Percentiles rank a stretch among this genome's conserved stretches.
These are phyloP conservation scores for Rhynchopsitta pachyrhyncha DNA, from an alignment of 2,113 vertebrate species.

Conservation along the genomic window DNA sequence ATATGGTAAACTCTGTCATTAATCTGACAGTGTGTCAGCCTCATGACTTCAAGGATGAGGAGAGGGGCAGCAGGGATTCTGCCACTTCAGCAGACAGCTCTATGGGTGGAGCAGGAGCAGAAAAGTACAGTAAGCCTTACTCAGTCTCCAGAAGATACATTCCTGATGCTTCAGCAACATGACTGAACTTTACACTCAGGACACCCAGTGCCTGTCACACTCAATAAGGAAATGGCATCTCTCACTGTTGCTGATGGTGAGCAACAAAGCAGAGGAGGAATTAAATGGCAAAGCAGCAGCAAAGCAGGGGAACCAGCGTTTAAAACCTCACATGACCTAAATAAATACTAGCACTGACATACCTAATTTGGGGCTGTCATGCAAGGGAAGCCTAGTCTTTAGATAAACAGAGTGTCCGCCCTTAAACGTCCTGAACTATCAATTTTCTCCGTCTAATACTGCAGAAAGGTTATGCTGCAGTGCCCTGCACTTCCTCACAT, in stretches of 20 bases:
- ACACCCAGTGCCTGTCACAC: not conserved
- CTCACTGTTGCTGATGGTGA: not conserved
- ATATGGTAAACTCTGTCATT: not conserved
- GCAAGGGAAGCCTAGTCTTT: not conserved
- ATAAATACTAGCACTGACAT: not conserved
- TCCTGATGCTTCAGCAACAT: conserved; percentile 26
- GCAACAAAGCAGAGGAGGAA: not conserved
- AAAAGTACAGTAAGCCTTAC: not conserved
- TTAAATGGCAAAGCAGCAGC: not conserved
- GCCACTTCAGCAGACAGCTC: conserved; percentile 13
- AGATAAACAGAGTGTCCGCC: not conserved
- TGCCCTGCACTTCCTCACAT: conserved; percentile 75
- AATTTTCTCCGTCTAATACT: not conserved
- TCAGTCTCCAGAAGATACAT: not conserved
- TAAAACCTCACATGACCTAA: not conserved
- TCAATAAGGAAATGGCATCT: not conserved
- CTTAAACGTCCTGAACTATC: conserved; percentile 41
- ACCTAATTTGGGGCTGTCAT: conserved; percentile 13
- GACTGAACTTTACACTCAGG: not conserved
- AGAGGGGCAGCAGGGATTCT: not conserved
- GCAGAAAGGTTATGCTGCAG: conserved; percentile 60
- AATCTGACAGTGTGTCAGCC: not conserved
- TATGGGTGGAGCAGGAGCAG: not conserved
- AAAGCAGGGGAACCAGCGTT: not conserved
- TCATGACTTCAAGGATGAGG: not conserved